These are phyloP conservation scores for Tetranychus truncatus DNA, from an alignment of 2,888 invertebrate species.

Conservation along the genomic window DNA sequence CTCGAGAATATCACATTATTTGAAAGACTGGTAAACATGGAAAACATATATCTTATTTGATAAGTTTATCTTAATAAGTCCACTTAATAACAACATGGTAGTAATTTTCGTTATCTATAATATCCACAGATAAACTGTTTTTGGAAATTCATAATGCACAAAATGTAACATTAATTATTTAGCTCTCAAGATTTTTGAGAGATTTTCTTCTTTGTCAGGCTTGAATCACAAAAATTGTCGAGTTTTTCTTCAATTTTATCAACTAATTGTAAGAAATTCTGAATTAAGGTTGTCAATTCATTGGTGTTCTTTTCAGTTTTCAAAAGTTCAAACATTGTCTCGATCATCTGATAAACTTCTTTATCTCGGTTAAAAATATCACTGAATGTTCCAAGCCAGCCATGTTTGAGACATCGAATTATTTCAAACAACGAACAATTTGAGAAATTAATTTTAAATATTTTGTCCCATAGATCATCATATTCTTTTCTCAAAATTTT, in stretches of 20 bases:
- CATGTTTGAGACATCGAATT: conserved; percentile 9
- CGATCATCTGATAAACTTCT: conserved; percentile 5
- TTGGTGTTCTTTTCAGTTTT: conserved; percentile 3
- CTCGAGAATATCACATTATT: too few relatives aligned
- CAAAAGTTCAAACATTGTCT: conserved; percentile 1
- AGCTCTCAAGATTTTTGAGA: background rate
- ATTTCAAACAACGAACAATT: conserved; percentile 8
- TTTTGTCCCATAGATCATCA: conserved; percentile 13
- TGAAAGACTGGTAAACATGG: background rate
- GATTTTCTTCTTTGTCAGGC: background rate
- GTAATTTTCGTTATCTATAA: background rate
- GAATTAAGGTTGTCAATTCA: background rate
- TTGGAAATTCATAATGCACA: background rate
- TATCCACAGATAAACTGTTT: background rate
- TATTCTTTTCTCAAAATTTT: background rate
- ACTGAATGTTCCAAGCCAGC: conserved; percentile 17
- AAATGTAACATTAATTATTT: background rate
- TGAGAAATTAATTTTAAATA: conserved; percentile 8
- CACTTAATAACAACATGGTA: background rate
- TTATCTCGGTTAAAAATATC: conserved; percentile 15
- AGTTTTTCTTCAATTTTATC: background rate
- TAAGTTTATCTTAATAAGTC: background rate
- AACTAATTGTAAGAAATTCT: background rate
- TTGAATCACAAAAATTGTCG: background rate
- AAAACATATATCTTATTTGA: background rate